phyloP scores from a whole-genome alignment of 2,113 vertebrate species.

The Monopterus albus region DNA sequence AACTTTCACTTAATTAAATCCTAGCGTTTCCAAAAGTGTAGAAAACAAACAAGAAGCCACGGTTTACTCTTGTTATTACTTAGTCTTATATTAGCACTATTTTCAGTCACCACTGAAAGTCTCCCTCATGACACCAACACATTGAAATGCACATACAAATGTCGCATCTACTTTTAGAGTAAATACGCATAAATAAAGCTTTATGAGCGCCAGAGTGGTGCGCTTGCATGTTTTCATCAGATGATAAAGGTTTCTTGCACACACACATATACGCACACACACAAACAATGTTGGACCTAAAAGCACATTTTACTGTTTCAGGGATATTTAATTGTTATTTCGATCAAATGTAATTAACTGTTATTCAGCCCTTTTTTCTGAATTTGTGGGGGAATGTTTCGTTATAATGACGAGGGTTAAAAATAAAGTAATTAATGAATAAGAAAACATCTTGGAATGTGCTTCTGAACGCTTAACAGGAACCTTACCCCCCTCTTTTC shows the following conservation, averaged over 20 bases:
- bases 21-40: conserved; percentile 39
- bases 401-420: too few species aligned
- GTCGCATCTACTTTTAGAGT: conserved; percentile 34
- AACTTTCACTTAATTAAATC: conserved; percentile 35
- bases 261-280: too few species aligned
- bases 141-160: background rate
- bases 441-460: conserved; percentile 5
- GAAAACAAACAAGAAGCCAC: conserved; percentile 48
- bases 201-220: background rate
- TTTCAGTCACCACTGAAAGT: conserved; percentile 38
- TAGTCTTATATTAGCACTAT: conserved; percentile 47
- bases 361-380: too few species aligned
- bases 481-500: conserved; percentile 60
- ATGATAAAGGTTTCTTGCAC: too few species aligned
- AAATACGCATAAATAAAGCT: conserved; percentile 19
- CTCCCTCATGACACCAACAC: conserved; percentile 22
- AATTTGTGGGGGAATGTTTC: too few species aligned
- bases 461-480: conserved; percentile 22
- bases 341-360: too few species aligned
- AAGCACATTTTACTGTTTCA: too few species aligned
- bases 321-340: too few species aligned
- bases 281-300: too few species aligned
- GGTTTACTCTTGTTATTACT: conserved; percentile 48
- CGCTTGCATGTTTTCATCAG: background rate
- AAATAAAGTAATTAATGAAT: too few species aligned